Base-by-base conservation (phyloP, 2,888 invertebrate species). In the Microdon myrmicae region DNA sequence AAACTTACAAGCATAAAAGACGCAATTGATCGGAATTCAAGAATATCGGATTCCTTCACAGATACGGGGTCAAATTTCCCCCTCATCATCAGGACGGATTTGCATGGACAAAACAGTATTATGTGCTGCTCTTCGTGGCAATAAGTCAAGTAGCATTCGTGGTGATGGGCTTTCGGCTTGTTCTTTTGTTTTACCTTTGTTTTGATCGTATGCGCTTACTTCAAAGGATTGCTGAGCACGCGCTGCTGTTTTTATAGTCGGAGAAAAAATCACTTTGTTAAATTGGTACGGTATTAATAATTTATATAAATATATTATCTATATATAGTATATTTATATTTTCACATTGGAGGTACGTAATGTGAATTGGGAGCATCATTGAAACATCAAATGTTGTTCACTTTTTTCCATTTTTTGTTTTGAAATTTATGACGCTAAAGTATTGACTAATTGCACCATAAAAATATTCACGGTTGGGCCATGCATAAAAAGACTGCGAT, bases 11-110 rank as follows among this genome's bases (percentile, higher is more conserved):
- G 47, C 26, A 38, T n/a, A 38, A 44, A 49, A 53, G 14, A 58
- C 58, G 58, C 64, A 64, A 64, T 53, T 58, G 64, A 64, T 64
- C 56, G 51, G 56, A 64, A 51, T 53, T 28, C 51, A 51, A 56
- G 47, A 51, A 53, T 64, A 64, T 64, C 64, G 35, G 34, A 20
- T 64, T 64, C 41, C 64, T 31, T 45, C 47, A 35, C 47, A 45
- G 20, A 34, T 34, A 53, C 22, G 37, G 58, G 41, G 23, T 64
- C 58, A 28, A 48, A 47, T 64, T 64, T 56, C 49, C 22, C 14
- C 9, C 14, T 22, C 31, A 23, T 20, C 29, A 12, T 29, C 9
- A 28, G 14, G 14, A 19, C 3, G 9, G 19, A 41, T 54, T 60
- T 60, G 22, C 37, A 35, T n/a, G n/a, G n/a, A n/a, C n/a, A n/a